A percentile compares a stretch with the other conserved stretches of the same genome.
phyloP scores from a whole-genome alignment of 2,113 vertebrate species.

The Odocoileus hemionus region DNA sequence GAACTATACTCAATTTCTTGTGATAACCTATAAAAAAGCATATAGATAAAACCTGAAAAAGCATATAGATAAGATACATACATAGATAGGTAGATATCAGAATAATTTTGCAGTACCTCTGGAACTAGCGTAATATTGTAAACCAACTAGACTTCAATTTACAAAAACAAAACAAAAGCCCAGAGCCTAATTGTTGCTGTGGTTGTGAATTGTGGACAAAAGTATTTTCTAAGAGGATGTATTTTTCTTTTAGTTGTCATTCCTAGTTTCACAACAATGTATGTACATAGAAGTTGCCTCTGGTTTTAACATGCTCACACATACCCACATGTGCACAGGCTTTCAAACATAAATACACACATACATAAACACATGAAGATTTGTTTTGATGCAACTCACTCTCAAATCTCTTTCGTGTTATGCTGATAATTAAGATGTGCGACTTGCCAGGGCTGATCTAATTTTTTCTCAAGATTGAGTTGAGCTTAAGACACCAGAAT shows the following conservation, averaged over 20 bases:
- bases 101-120: neutral
- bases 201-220: constrained; percentile 46
- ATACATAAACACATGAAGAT: neutral
- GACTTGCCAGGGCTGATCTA: neutral
- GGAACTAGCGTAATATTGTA: neutral
- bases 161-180: neutral
- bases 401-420: constrained; percentile 50
- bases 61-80: neutral
- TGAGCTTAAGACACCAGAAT: neutral
- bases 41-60: neutral
- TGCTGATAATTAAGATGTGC: constrained; percentile 39
- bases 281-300: neutral
- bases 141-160: neutral
- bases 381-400: neutral
- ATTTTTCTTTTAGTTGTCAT: neutral
- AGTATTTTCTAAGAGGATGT: neutral
- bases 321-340: neutral
- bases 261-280: neutral
- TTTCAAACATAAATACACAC: neutral
- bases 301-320: neutral
- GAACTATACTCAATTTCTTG: neutral
- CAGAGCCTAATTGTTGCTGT: constrained; percentile 13
- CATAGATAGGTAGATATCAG: neutral
- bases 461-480: neutral
- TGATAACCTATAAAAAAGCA: neutral